Conservation (phyloP, 1,140 invertebrate genomes). For the Panulirus ornatus region DNA sequence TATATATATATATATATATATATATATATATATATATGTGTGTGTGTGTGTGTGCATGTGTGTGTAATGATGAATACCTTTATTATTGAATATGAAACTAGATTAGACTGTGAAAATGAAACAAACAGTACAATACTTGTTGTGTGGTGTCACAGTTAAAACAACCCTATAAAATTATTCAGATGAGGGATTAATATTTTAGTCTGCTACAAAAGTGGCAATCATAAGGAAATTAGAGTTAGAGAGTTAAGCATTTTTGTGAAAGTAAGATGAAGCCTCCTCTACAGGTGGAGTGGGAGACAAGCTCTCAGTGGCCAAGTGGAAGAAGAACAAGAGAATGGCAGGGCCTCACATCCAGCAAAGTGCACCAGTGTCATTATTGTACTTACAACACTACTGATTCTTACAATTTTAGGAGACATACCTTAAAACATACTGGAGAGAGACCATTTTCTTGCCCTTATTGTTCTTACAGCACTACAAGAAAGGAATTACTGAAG, state of each 20-base stretch:
- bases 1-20: neutral
- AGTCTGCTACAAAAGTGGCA: neutral
- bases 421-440: slow-evolving; percentile 21
- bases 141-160: too few species aligned
- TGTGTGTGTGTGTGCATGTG: neutral
- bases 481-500: slow-evolving; percentile 25
- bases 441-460: slow-evolving; percentile 40
- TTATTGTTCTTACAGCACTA: slow-evolving; percentile 34
- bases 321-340: slow-evolving; percentile 29
- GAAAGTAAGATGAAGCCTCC: slow-evolving; percentile 48
- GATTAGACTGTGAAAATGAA: neutral
- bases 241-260: neutral
- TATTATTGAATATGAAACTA: neutral
- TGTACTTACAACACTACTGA: slow-evolving; percentile 4
- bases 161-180: neutral
- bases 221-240: neutral
- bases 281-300: slow-evolving; percentile 49
- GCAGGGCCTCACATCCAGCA: slow-evolving; percentile 32
- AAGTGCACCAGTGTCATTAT: neutral
- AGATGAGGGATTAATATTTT: neutral
- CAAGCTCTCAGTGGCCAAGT: slow-evolving; percentile 3
- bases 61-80: neutral
- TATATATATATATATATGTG: neutral
- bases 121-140: too few species aligned
- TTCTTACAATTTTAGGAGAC: neutral